Evolutionary conservation across 2,888 invertebrate genomes (phyloP), one percentile per base, ranked within the genome.

Genomic region (Fragum sueziense): DNA sequence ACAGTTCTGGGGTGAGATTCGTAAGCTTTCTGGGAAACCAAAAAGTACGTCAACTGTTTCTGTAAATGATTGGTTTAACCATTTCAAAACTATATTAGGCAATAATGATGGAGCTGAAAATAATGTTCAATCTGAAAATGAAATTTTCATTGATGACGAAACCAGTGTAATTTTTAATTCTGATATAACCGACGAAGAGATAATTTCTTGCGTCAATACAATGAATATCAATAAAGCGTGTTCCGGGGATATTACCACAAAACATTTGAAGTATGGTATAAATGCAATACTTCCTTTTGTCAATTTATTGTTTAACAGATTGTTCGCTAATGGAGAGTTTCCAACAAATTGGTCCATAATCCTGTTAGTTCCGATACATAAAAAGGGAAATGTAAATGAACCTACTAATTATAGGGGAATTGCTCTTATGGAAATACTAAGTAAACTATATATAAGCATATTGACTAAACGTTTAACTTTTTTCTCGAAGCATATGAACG

Each of bases 351-450:
- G 68, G 68, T 6, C 68, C 1, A 17, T 17, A 14, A 37, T 29
- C 1, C 25, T 68, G 25, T 47, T 47, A 27, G 25, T 68, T 17
- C 68, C 68, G 14, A 22, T 68, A 25, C 68, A 47, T 41, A 68
- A 47, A 27, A n/a, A 37, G 17, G 68, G 51, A 25, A 29, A 11
- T 25, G 29, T 27, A n/a, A 47, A 68, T n/a, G 41, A 47, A 4
- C n/a, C 25, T 17, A 37, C 47, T 47, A 68, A 68, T 47, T 68
- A 68, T 25, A 68, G 68, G 20, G 68, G 68, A 11, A 68, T 68
- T 27, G 27, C 47, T n/a, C 17, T 68, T 2, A 22, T 68, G 22
- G 47, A 68, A 1, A 20, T 25, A 9, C 25, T 68, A 2, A 68
- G 68, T 27, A 68, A 47, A 47, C 6, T 68, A 3, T 47, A 68